Evolutionary conservation across 2,113 vertebrate genomes (phyloP), one percentile per base, ranked within the genome.

Genomic region (Prionailurus viverrinus): DNA sequence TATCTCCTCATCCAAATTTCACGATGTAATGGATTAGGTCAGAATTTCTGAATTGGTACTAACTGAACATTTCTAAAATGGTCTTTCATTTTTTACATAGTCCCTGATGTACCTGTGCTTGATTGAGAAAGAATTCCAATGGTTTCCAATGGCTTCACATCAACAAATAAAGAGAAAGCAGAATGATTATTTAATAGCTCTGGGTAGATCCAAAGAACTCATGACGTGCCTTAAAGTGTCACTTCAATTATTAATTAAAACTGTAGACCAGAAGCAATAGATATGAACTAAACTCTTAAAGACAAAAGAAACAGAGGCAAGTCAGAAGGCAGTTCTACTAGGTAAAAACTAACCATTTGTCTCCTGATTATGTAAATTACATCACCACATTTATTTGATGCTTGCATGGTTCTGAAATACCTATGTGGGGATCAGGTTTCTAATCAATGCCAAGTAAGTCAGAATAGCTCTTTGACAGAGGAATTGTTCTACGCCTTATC

Each of bases 161-260:
- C 14, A 88, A 92, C 11, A 95, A 91, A 86, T 85, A 96, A 94
- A 94, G 2, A 94, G 31, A 92, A 97, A 66, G 7, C 73, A 89
- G 86, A 91, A 73, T 81, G 89, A 89, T 19, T 97, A 58, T 82
- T 96, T 85, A 94, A 86, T 95, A 92, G 74, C 76, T 78, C 61
- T 90, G 41, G 4, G 51, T 83, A 48, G 88, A 73, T 87, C 87
- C 48, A 80, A 94, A 91, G 41, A 95, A 79, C 11, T 51, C 21
- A 33, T 86, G 88, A 90, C 33, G 53, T 80, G 68, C 41, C 58
- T 88, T 53, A 89, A 39, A 93, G 11, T 66, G 0, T 1, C 13
- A 84, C 13, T 97, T 97, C 92, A 92, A 85, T 91, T 94, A 88
- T 87, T 85, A 94, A 94, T 91, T 39, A 96, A 92, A 74, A 73